phyloP scores from a whole-genome alignment of 2,113 vertebrate species.

The Marmota monax region DNA sequence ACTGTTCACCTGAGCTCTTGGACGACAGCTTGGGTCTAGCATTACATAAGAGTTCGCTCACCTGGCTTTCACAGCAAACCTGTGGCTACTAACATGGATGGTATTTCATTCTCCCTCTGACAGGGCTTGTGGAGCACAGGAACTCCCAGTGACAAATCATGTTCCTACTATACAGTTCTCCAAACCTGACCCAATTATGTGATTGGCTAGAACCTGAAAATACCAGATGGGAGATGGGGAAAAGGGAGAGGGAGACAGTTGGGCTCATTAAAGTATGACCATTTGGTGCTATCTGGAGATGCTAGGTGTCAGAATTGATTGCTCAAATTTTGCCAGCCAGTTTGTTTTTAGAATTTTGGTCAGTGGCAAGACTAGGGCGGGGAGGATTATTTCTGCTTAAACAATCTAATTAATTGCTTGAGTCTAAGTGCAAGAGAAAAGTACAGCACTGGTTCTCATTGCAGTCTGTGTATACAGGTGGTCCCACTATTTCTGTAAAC shows the following conservation, averaged over 20 bases:
- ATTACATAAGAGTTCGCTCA: background rate
- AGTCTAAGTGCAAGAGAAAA: constrained; percentile 10
- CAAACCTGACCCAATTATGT: background rate
- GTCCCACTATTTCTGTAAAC: background rate
- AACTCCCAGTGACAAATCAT: background rate
- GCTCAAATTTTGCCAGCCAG: constrained; percentile 44
- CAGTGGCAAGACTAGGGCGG: background rate
- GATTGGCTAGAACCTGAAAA: constrained; percentile 60
- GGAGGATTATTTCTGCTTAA: constrained; percentile 72
- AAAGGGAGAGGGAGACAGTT: constrained; percentile 5
- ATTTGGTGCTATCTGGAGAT: constrained; percentile 46
- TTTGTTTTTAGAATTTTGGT: constrained; percentile 61
- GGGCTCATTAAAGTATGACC: constrained; percentile 44
- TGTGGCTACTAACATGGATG: background rate
- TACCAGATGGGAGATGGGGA: constrained; percentile 59
- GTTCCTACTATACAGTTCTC: constrained; percentile 6
- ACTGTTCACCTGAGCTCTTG: background rate
- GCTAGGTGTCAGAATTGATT: constrained; percentile 52
- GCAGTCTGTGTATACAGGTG: background rate
- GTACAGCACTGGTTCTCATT: background rate
- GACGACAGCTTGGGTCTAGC: background rate
- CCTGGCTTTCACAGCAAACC: background rate
- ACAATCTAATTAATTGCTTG: constrained; percentile 69
- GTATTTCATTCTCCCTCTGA: background rate
- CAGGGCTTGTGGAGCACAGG: background rate